Conservation (phyloP, 2,888 invertebrate species). For the Dolichomitus sp. region DNA sequence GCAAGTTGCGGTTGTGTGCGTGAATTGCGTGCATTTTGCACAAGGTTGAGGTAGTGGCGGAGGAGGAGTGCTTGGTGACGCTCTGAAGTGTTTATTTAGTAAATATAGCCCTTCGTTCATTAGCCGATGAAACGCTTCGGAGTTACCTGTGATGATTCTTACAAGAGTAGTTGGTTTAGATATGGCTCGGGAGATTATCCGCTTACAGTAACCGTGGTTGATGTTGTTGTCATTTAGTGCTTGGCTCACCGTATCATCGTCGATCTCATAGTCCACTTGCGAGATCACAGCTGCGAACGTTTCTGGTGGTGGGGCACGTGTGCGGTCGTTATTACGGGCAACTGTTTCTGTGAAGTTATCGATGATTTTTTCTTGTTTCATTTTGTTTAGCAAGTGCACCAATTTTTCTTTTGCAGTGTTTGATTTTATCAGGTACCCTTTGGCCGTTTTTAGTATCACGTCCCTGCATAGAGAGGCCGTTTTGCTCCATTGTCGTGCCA, state of each 20-base stretch:
- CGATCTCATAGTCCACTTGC: conserved; percentile 16
- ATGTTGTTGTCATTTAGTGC: conserved; percentile 1
- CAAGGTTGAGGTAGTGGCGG: conserved; percentile 26
- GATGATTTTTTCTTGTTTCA: conserved; percentile 4
- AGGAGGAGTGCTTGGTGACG: conserved; percentile 40
- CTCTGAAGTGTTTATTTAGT: conserved; percentile 31
- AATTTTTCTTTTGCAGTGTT: background rate
- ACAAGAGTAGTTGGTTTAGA: too few species aligned
- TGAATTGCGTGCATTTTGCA: conserved; percentile 18
- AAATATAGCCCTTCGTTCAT: background rate
- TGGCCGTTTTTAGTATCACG: background rate
- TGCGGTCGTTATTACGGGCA: background rate
- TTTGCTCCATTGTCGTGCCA: background rate
- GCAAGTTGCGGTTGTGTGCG: conserved; percentile 13
- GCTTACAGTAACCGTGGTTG: conserved; percentile 24
- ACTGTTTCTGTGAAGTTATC: conserved; percentile 2
- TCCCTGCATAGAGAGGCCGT: background rate
- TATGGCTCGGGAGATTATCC: conserved; percentile 7
- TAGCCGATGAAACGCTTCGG: conserved; percentile 23
- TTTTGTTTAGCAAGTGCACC: background rate
- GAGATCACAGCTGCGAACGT: conserved; percentile 16
- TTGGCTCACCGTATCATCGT: background rate
- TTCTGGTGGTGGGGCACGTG: conserved; percentile 2
- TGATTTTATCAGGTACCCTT: background rate
- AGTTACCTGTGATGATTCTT: conserved; percentile 31